These are phyloP conservation scores for Noctua fimbriata DNA, from an alignment of 2,888 invertebrate species.

Conservation along the genomic window DNA sequence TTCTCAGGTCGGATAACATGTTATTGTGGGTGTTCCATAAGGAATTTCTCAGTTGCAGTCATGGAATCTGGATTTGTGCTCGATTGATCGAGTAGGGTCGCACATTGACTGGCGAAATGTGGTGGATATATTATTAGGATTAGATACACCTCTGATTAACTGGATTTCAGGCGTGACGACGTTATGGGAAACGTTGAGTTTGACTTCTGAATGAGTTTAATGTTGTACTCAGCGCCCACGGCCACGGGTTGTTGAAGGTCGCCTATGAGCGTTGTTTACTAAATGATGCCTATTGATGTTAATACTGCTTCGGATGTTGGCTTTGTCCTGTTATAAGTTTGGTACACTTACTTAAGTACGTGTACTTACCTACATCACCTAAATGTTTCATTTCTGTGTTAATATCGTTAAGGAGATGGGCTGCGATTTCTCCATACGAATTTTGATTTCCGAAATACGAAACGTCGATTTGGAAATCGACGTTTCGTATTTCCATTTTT, in stretches of 20 bases:
- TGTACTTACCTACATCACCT: neutral
- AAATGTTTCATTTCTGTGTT: neutral
- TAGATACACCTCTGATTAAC: neutral
- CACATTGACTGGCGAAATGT: neutral
- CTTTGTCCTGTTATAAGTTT: conserved; percentile 28
- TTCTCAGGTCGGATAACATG: too few relatives aligned
- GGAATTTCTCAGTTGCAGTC: neutral
- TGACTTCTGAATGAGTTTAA: conserved; percentile 24
- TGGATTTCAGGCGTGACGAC: neutral
- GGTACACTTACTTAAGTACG: neutral
- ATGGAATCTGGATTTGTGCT: neutral
- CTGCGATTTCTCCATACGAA: too few relatives aligned
- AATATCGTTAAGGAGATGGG: too few relatives aligned
- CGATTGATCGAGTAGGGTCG: neutral
- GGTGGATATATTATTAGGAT: neutral
- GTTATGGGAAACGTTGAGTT: neutral
- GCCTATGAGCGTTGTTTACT: conserved; percentile 51
- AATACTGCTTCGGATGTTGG: conserved; percentile 34
- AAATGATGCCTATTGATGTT: conserved; percentile 58
- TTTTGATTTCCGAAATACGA: too few relatives aligned
- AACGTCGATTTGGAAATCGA: too few relatives aligned
- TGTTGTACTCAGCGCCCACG: conserved; percentile 21
- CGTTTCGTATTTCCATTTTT: too few relatives aligned
- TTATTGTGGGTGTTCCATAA: too few relatives aligned
- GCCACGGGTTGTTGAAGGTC: conserved; percentile 40